Evolutionary conservation across 2,888 invertebrate species (phyloP), one percentile per base, ranked within the genome.

Genomic region (Aphodius granarius): DNA sequence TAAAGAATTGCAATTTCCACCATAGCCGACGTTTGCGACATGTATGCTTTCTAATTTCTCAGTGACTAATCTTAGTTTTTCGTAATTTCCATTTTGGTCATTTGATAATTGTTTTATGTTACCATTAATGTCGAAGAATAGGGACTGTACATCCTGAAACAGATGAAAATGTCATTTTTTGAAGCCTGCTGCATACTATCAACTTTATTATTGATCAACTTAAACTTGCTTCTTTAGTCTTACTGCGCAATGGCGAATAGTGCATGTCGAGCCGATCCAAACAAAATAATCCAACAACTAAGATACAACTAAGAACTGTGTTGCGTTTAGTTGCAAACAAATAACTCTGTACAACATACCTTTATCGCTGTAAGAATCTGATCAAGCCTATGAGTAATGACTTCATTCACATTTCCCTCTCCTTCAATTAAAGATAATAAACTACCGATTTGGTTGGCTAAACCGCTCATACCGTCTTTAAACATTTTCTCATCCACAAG

Each of bases 401-500:
- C 63, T 19, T 71, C 63, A 17, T 66, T 62, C 17, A 21, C 2
- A n/a, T 72, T 72, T 63, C 66, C 21, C 19, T 66, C 21, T 9
- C 62, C 66, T 63, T 63, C 22, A 9, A 75, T 62, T 13, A 18
- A 72, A 72, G 71, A 65, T 18, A 22, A n/a, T 19, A 65, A 62
- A 4, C 21, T 43, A 17, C 63, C 66, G 18, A 66, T 21, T 20
- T 18, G 23, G 22, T 22, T 72, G 15, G 16, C 62, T 20, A 76
- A 70, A 16, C 68, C 62, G 20, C 6, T 63, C n/a, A 76, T 62
- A 22, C 63, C 43, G 13, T 68, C 66, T 19, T 83, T 80, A 4
- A 84, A 71, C 21, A 82, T 80, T 64, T 83, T 82, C 18, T 81
- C 80, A 43, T 43, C 43, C 80, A 76, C 4, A 82, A 73, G 22